A percentile compares a stretch with the other conserved stretches of the same genome.
phyloP scores from a whole-genome alignment of 2,113 vertebrate genomes.

The Pollimyrus isidori region DNA sequence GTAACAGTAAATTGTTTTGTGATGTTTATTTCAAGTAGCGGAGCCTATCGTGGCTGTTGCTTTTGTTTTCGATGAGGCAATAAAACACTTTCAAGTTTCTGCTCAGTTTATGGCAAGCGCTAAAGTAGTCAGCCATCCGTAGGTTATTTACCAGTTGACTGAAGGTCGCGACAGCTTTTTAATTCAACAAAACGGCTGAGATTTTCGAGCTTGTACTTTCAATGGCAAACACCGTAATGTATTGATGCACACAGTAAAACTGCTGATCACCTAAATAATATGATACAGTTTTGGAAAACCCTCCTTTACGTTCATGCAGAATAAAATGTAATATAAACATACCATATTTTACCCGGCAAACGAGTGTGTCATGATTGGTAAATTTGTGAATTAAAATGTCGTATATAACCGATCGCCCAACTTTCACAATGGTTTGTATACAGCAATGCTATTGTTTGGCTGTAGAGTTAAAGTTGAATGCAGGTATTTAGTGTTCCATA shows the following conservation, averaged over 20 bases:
- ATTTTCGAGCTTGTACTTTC: not conserved
- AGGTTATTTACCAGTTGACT: not conserved
- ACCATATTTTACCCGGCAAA: not conserved
- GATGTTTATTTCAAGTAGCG: not conserved
- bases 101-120: not conserved
- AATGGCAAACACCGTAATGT: not conserved
- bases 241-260: not conserved
- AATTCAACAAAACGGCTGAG: not conserved
- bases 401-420: not conserved
- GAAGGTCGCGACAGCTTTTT: not conserved
- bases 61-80: not conserved
- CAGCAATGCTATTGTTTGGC: not conserved
- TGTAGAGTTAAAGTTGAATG: not conserved
- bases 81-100: constrained; percentile 11
- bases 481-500: not conserved
- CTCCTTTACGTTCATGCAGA: not conserved
- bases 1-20: not conserved
- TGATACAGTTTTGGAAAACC: not conserved
- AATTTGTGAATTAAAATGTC: not conserved
- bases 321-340: not conserved
- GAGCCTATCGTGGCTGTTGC: not conserved
- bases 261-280: not conserved
- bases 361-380: not conserved
- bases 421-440: not conserved
- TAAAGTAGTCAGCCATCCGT: not conserved